Base-by-base conservation (phyloP, 1,140 invertebrate genomes). In the Spodoptera litura region DNA sequence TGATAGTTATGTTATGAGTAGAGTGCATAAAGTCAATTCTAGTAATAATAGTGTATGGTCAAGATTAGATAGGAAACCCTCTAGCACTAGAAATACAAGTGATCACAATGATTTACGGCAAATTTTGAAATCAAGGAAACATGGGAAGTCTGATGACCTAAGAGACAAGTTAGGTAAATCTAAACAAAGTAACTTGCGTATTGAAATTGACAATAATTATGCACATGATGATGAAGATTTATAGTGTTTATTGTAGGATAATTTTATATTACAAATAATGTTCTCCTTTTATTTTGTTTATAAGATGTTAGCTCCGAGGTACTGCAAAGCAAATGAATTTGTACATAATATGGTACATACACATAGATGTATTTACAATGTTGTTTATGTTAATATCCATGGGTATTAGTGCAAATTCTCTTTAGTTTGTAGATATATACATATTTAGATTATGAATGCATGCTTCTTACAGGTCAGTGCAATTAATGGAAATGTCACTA, bases 21-120 rank as follows among this genome's bases (percentile, higher is more conserved):
- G 87, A 82, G 92, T 94, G 64, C 89, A 94, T 86, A 94, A 89
- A 85, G 87, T 93, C 10, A 84, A 82, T 9, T 88, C 38, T 44
- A 44, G 80, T 75, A 84, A 58, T 51, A 70, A 83, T 31, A 89
- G 94, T 85, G 95, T 96, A n/a, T 96, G 96, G 96, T 94, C 95
- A 0, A 95, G 96, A 90, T 86, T 96, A 73, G 95, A 96, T 80
- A 84, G 78, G 3, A 87, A 89, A 76, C 66, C 81, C 15, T 78
- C 49, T 44, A 81, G 83, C 75, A 71, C 75, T 27, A 82, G 51
- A 35, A 59, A 78, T 78, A 68, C 75, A 52, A 84, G 53, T 56
- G 62, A 76, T 25, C 83, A 86, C 38, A 89, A 78, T 82, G 93
- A 94, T 82, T 87, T 94, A 78, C 81, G 93, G 70, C 85, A 94